Percentiles rank a stretch among this genome's conserved stretches.
These are phyloP conservation scores for Flexamia atlantica DNA, from an alignment of 2,888 invertebrate genomes.

Conservation along the genomic window DNA sequence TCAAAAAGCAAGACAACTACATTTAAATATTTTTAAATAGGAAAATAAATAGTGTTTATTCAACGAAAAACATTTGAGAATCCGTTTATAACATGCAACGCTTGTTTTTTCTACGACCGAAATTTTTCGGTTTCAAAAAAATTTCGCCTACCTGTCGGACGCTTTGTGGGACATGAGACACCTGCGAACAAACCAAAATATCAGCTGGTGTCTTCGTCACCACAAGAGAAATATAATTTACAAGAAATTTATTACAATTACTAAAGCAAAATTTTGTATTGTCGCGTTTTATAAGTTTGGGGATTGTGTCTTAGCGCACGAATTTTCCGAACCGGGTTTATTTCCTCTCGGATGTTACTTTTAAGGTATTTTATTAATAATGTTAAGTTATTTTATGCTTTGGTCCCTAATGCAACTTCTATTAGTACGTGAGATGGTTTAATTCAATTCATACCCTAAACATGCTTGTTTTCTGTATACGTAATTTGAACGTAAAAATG, in stretches of 20 bases:
- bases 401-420: background rate
- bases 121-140: slow-evolving; percentile 39
- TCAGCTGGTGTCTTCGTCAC: slow-evolving; percentile 54
- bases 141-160: slow-evolving; percentile 71
- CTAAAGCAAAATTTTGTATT: background rate
- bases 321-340: background rate
- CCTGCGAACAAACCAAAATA: slow-evolving; percentile 72
- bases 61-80: too few species aligned
- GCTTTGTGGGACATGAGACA: slow-evolving; percentile 72
- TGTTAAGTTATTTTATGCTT: slow-evolving; percentile 22
- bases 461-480: slow-evolving; percentile 36
- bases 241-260: background rate
- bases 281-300: background rate
- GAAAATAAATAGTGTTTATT: too few species aligned
- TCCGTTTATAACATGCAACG: too few species aligned
- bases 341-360: background rate
- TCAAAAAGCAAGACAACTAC: too few species aligned
- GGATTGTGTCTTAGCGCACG: background rate
- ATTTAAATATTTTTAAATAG: too few species aligned
- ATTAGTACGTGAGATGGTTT: background rate
- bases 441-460: background rate
- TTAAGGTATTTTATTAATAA: too few species aligned
- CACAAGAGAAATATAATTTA: background rate
- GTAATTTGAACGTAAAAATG: slow-evolving; percentile 20
- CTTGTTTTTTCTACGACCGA: slow-evolving; percentile 34